Evolutionary conservation across 1,140 invertebrate species (phyloP), one percentile per base, ranked within the genome.

Genomic region (Daktulosphaira vitifoliae): DNA sequence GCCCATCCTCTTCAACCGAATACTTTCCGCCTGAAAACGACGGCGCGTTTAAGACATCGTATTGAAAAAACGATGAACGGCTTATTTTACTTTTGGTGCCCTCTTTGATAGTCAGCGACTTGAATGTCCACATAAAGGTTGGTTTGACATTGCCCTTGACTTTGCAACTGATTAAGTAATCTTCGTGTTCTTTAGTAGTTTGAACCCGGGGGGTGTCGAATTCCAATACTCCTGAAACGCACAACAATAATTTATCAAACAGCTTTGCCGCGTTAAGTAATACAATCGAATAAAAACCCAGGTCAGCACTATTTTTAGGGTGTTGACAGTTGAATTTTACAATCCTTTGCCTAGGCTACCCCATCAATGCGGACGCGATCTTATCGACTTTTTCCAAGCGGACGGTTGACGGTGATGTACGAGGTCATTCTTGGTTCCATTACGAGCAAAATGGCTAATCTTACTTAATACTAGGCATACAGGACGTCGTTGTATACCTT

Each of bases 361-460:
- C 29, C 29, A 33, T 33, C 29, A 6, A 5, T 3, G 5, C 20
- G 20, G 26, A 8, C 1, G 2, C 33, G 38, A 11, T 11, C 9
- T 3, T 22, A 56, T 56, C 38, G 38, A 56, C 44, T 62, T 62
- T 62, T 3, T 15, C 16, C 42, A 9, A 11, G 11, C 29, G 29
- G 29, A 33, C 29, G 29, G 29, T 11, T 33, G 29, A 33, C 5
- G 46, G 29, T 62, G 56, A 62, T 62, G 20, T 62, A 62, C 56
- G 56, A 62, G 39, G 56, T 46, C 42, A 13, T 62, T 25, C 16
- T 16, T 22, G 22, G 42, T 62, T 62, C 46, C 56, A 46, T 62
- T 62, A 62, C 56, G 29, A 38, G 56, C 56, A 39, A 62, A 25
- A 62, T 62, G 29, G 56, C 42, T 62, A 62, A 62, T 59, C 54